Base-by-base conservation (phyloP, 1,140 invertebrate genomes). In the Tetramorium alpestre region DNA sequence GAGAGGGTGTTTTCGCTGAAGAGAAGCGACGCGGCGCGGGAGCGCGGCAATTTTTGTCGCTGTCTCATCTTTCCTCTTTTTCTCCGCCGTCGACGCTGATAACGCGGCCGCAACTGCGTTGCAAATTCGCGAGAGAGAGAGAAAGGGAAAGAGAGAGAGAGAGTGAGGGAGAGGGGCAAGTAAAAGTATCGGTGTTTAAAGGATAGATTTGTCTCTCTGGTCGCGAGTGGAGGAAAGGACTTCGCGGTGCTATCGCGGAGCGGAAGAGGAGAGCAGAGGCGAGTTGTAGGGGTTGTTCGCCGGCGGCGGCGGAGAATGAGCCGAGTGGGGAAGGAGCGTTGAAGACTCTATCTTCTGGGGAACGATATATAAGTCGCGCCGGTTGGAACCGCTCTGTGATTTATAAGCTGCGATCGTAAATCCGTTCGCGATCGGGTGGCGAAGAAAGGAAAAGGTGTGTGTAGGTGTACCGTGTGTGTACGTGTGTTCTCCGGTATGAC, bases 281-380 rank as follows among this genome's bases (percentile, higher is more conserved):
- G 25, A 73, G 25, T 38, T 56, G 16, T 18, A 11, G 22, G 51
- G 38, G 49, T 54, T 5, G 80, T 47, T 82, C 25, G 65, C 47
- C 49, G n/a, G 3, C 77, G 47, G n/a, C 77, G 47, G 58, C 38
- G 44, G 56, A 77, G 65, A 77, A 90, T 80, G 89, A 89, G 89
- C 64, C 44, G 22, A 62, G 80, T 3, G 28, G 10, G 56, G 33
- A 16, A 49, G 72, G 47, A 73, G 33, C 69, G 47, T 25, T 84
- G 80, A 84, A 22, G 69, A 84, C 80, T 73, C 54, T 62, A 73
- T 84, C 56, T 60, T 69, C 25, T 13, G 41, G 41, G 47, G 28
- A 73, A 28, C 54, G 33, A 25, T 22, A 76, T 75, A 62, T 65
- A 87, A 78, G 33, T 3, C 51, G 13, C 1, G 41, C 13, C 51